Conservation (phyloP, 2,888 invertebrate genomes). For the Alcis repandata region DNA sequence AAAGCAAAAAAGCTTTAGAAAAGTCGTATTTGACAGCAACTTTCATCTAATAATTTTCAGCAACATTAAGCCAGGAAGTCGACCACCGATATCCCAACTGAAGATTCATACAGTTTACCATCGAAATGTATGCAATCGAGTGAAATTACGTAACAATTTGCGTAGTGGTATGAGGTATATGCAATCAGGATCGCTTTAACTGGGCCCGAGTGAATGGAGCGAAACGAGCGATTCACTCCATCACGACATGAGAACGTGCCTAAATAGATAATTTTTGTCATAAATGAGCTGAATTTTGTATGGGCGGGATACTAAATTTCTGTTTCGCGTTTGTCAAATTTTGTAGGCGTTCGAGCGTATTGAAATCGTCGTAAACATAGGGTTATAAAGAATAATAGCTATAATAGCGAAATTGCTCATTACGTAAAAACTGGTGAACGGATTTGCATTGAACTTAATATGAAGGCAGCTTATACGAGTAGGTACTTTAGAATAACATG, state of each 20-base stretch:
- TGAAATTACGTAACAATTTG: constrained; percentile 67
- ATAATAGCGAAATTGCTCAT: no score
- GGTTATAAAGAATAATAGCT: no score
- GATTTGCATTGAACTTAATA: no score
- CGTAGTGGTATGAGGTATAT: constrained; percentile 63
- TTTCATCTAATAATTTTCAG: no score
- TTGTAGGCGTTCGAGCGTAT: not conserved
- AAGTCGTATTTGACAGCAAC: no score
- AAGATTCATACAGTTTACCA: constrained; percentile 46
- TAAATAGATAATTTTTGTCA: constrained; percentile 42
- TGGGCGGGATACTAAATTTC: constrained; percentile 22
- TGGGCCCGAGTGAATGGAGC: constrained; percentile 62
- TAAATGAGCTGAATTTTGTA: constrained; percentile 37
- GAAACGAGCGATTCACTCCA: constrained; percentile 64
- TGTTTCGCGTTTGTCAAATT: not conserved
- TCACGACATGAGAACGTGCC: constrained; percentile 48
- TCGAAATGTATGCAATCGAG: constrained; percentile 54
- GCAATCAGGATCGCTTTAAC: constrained; percentile 75
- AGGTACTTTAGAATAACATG: no score
- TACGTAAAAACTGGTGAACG: no score
- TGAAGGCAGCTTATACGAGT: no score
- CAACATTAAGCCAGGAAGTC: not conserved
- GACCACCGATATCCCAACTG: constrained; percentile 24
- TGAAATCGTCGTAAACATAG: no score
- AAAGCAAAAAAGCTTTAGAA: no score